Evolutionary conservation across 2,888 invertebrate species (phyloP).

Genomic region (Drosophila pseudotakahashii): DNA sequence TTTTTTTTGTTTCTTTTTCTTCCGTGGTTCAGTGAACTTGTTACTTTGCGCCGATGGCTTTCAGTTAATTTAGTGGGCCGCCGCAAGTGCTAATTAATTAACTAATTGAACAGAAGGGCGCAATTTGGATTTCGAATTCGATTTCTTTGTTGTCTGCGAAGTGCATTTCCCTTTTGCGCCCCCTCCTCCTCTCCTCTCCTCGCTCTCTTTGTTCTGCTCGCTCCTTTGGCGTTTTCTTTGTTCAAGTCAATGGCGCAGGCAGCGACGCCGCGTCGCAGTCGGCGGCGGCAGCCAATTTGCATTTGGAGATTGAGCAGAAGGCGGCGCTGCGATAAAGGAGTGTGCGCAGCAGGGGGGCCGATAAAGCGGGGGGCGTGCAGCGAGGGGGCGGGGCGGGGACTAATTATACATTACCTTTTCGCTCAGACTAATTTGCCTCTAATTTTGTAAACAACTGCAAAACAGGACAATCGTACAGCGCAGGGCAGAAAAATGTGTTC

Average conservation of each 20-base stretch:
- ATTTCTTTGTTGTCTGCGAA: constrained; percentile 69
- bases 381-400: background rate
- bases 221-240: constrained; percentile 46
- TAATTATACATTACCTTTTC: constrained; percentile 19
- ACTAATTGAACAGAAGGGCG: constrained; percentile 8
- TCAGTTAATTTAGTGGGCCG: constrained; percentile 20
- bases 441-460: constrained; percentile 6
- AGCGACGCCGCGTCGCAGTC: constrained; percentile 27
- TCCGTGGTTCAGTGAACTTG: constrained; percentile 47
- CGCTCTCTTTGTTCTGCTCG: constrained; percentile 29
- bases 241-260: constrained; percentile 30
- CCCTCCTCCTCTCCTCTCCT: background rate
- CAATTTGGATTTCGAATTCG: background rate
- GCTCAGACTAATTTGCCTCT: background rate
- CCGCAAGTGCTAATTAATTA: constrained; percentile 25
- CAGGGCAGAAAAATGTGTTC: too few relatives aligned
- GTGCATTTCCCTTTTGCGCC: constrained; percentile 63
- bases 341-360: constrained; percentile 7
- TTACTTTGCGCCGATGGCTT: constrained; percentile 3
- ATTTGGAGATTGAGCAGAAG: constrained; percentile 36
- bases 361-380: constrained; percentile 3
- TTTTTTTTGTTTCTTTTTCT: constrained; percentile 9
- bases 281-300: constrained; percentile 22
- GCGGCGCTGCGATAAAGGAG: constrained; percentile 18
- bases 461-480: constrained; percentile 9